Conservation (phyloP, 2,113 vertebrate genomes). For the Vanacampus margaritifer region DNA sequence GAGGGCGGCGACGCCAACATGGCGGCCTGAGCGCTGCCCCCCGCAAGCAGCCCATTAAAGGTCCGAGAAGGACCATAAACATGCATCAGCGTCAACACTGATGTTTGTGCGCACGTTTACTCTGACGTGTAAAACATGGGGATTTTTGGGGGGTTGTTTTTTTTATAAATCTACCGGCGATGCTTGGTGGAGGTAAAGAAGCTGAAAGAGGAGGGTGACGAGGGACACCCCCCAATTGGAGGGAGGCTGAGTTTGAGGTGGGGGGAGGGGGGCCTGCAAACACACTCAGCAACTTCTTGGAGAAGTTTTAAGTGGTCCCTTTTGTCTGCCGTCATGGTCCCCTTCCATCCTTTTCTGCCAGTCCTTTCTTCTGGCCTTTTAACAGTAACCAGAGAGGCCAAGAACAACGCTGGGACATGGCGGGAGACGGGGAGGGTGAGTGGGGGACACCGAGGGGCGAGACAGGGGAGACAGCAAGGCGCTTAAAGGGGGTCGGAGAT, state of each 20-base stretch:
- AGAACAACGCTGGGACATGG: slow-evolving; percentile 40
- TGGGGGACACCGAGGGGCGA: slow-evolving; percentile 18
- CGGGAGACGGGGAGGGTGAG: slow-evolving; percentile 11
- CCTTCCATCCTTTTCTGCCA: slow-evolving; percentile 45
- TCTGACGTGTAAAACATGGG: not conserved
- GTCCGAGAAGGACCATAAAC: slow-evolving; percentile 2
- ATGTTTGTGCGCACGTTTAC: not conserved
- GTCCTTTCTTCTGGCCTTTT: slow-evolving; percentile 59
- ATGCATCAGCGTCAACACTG: not conserved
- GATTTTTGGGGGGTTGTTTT: not conserved
- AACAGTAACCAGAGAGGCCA: slow-evolving; percentile 64
- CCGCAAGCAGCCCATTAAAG: slow-evolving; percentile 15
- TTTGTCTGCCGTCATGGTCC: slow-evolving; percentile 58
- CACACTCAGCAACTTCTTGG: slow-evolving; percentile 49
- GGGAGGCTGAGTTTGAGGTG: not conserved
- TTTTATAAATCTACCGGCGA: not conserved
- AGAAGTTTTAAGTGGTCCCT: slow-evolving; percentile 60
- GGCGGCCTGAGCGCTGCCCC: slow-evolving; percentile 14
- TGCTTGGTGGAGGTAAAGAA: not conserved
- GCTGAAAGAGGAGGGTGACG: not conserved
- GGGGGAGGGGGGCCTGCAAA: slow-evolving; percentile 12
- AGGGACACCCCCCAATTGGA: not conserved
- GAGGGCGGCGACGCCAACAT: slow-evolving; percentile 1
- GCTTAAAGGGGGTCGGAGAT: slow-evolving; percentile 59
- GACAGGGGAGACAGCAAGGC: slow-evolving; percentile 1